A percentile compares a stretch with the other conserved stretches of the same genome.
Conservation (phyloP, 2,113 vertebrate genomes). For the Pygoscelis adeliae region DNA sequence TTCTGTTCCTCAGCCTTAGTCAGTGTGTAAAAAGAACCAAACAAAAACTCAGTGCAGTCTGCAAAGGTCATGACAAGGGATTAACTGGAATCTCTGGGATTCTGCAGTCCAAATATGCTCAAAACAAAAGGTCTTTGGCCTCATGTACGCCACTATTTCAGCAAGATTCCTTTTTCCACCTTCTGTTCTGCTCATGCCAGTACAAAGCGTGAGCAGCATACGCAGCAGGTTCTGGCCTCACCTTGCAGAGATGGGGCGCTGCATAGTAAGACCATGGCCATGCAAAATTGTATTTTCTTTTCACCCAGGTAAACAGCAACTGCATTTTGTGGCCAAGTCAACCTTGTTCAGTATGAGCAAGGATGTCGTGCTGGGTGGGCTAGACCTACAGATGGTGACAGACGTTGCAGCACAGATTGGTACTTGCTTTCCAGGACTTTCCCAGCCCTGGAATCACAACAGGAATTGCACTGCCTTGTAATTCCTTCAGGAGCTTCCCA, state of each 20-base stretch:
- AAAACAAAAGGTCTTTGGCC: not conserved
- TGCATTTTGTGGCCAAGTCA: not conserved
- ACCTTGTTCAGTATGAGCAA: not conserved
- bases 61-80: not conserved
- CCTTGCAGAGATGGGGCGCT: not conserved
- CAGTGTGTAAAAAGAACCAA: not conserved
- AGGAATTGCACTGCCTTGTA: not conserved
- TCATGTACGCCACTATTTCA: not conserved
- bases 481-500: not conserved
- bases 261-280: accelerated
- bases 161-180: not conserved
- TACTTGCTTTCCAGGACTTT: not conserved
- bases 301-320: not conserved
- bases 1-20: not conserved
- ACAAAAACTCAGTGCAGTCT: not conserved
- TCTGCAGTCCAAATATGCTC: not conserved
- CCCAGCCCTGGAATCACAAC: not conserved
- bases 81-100: not conserved
- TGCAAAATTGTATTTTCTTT: not conserved
- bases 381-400: not conserved
- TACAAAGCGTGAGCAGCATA: not conserved
- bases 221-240: not conserved
- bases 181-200: not conserved
- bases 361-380: not conserved
- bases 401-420: not conserved